Evolutionary conservation across 2,797 vertebrate genomes (phyloP).

Genomic region (Chromis chromis): DNA sequence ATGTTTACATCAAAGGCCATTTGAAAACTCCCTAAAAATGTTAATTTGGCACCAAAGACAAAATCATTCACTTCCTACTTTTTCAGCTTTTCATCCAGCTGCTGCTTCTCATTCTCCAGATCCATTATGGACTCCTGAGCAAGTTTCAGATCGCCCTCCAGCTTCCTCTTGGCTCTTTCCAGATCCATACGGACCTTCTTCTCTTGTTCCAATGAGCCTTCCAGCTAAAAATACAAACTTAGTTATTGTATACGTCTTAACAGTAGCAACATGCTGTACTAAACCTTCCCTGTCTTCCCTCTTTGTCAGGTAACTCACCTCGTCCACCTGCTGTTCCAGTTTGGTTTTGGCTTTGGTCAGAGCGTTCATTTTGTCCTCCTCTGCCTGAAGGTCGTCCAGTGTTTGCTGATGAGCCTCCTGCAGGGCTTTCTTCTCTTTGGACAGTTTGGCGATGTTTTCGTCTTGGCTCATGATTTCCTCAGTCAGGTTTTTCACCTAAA

Average conservation of each 20-base stretch:
- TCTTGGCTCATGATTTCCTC: conserved; percentile 86
- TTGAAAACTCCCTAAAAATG: no score
- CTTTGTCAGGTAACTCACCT: conserved; percentile 81
- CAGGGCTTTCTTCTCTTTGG: conserved; percentile 83
- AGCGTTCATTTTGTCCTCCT: conserved; percentile 89
- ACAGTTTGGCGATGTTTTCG: conserved; percentile 84
- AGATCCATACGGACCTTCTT: conserved; percentile 87
- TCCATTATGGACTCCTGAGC: conserved; percentile 86
- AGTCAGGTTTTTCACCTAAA: conserved; percentile 81
- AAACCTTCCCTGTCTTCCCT: conserved; percentile 66
- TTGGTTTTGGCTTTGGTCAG: conserved; percentile 88
- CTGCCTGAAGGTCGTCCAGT: conserved; percentile 86
- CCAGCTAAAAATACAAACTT: conserved; percentile 75
- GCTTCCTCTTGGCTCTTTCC: conserved; percentile 86
- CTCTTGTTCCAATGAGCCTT: conserved; percentile 88
- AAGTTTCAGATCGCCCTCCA: conserved; percentile 90
- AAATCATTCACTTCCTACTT: conserved; percentile 75
- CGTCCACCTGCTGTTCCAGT: conserved; percentile 89
- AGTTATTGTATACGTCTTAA: not conserved
- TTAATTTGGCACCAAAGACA: no score
- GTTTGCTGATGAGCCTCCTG: conserved; percentile 86
- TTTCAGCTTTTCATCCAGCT: conserved; percentile 88
- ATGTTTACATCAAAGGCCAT: no score
- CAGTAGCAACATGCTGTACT: conserved; percentile 4
- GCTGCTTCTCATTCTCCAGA: conserved; percentile 87